A percentile compares a stretch with the other conserved stretches of the same genome.
Conservation (phyloP, 2,888 invertebrate species). For the Lottia scabra region DNA sequence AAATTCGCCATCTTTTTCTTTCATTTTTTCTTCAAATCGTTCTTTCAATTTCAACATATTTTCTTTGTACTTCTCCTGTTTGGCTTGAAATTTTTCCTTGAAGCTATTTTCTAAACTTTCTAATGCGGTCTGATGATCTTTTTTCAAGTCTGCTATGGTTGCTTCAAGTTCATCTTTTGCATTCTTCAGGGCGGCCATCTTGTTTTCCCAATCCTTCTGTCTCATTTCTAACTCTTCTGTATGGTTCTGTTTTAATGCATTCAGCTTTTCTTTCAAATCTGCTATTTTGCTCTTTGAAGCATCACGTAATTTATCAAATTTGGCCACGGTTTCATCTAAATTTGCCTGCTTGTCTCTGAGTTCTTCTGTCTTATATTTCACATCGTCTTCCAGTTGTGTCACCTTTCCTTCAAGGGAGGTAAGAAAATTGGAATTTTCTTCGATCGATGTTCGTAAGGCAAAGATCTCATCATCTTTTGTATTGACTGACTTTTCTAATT, state of each 20-base stretch:
- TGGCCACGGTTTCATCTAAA: slow-evolving; percentile 30
- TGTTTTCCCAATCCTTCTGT: slow-evolving; percentile 26
- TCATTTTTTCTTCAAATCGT: slow-evolving; percentile 49
- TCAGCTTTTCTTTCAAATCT: slow-evolving; percentile 46
- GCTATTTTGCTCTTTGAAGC: slow-evolving; percentile 50
- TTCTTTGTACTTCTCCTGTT: slow-evolving; percentile 55
- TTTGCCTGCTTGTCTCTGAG: slow-evolving; percentile 30
- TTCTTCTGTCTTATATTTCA: slow-evolving; percentile 36
- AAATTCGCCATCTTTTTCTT: slow-evolving; percentile 53
- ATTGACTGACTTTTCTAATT: slow-evolving; percentile 20
- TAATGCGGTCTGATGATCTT: slow-evolving; percentile 32
- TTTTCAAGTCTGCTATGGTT: slow-evolving; percentile 35
- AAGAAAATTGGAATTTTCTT: slow-evolving; percentile 29
- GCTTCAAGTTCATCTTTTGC: slow-evolving; percentile 24
- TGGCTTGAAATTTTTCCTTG: slow-evolving; percentile 52
- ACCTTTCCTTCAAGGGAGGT: slow-evolving; percentile 31
- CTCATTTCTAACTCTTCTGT: slow-evolving; percentile 23
- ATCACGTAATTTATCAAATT: slow-evolving; percentile 42
- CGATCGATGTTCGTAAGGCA: slow-evolving; percentile 36
- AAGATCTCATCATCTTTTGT: slow-evolving; percentile 43
- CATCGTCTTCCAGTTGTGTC: slow-evolving; percentile 36
- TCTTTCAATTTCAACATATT: slow-evolving; percentile 54
- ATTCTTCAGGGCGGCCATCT: slow-evolving; percentile 11
- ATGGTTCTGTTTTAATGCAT: slow-evolving; percentile 30
- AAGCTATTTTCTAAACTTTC: slow-evolving; percentile 42